Evolutionary conservation across 2,888 invertebrate genomes (phyloP).

Genomic region (Euclidia mi): DNA sequence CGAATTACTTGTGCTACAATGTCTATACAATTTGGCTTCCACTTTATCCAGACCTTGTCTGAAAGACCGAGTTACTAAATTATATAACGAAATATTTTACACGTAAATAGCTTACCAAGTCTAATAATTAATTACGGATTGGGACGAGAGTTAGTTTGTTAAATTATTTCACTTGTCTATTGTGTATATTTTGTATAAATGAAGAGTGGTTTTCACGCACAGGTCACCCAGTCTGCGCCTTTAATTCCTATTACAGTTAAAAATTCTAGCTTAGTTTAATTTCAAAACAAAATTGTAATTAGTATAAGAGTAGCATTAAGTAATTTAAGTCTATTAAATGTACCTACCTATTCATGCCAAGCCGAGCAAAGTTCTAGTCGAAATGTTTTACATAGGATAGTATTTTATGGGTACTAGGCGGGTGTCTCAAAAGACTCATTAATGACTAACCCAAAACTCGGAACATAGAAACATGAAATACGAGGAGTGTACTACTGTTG

Average conservation of each 20-base stretch:
- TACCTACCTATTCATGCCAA: slow-evolving; percentile 4
- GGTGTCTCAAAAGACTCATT: slow-evolving; percentile 46
- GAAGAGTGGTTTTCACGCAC: neutral
- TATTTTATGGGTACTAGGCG: slow-evolving; percentile 18
- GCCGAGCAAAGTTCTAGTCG: slow-evolving; percentile 14
- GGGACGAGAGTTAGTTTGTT: slow-evolving; percentile 1
- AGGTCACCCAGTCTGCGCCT: too few species aligned
- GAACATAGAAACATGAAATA: slow-evolving; percentile 48
- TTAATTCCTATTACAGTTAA: too few species aligned
- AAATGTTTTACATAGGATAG: slow-evolving; percentile 16
- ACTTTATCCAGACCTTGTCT: slow-evolving; percentile 47
- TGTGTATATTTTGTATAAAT: neutral
- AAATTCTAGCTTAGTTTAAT: too few species aligned
- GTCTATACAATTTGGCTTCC: slow-evolving; percentile 57
- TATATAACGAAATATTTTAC: slow-evolving; percentile 11
- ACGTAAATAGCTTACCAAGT: slow-evolving; percentile 8
- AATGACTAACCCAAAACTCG: slow-evolving; percentile 52
- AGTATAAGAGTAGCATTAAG: slow-evolving; percentile 16
- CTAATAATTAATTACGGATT: slow-evolving; percentile 42
- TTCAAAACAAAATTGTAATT: neutral
- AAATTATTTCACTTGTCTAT: too few species aligned
- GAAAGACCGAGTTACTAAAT: slow-evolving; percentile 26
- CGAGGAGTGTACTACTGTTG: slow-evolving; percentile 32
- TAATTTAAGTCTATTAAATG: slow-evolving; percentile 29
- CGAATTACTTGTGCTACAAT: slow-evolving; percentile 64